A percentile compares a stretch with the other conserved stretches of the same genome.
Conservation (phyloP, 1,140 invertebrate genomes). For the Heliconius hermathena region DNA sequence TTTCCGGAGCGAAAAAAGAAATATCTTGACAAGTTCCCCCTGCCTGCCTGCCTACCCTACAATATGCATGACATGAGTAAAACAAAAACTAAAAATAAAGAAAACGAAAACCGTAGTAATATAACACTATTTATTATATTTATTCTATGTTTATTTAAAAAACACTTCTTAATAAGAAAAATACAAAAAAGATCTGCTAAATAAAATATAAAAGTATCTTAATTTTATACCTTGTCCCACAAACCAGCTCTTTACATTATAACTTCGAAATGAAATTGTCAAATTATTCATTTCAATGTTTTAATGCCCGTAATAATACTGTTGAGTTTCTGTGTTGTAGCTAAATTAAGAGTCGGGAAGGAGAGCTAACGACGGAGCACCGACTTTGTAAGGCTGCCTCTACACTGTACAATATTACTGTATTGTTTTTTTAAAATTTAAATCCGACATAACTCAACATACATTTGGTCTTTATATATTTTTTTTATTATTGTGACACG, state of each 20-base stretch:
- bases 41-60: too few species aligned
- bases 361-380: not conserved
- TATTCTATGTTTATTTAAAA: not conserved
- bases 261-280: constrained; percentile 8
- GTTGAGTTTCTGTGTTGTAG: constrained; percentile 12
- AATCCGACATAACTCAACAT: too few species aligned
- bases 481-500: too few species aligned
- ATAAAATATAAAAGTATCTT: not conserved
- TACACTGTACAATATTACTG: not conserved
- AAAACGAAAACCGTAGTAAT: too few species aligned
- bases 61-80: too few species aligned
- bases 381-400: not conserved
- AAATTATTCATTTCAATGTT: constrained; percentile 7
- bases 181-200: not conserved
- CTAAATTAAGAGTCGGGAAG: constrained; percentile 5
- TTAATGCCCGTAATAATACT: constrained; percentile 11
- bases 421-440: too few species aligned
- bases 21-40: too few species aligned
- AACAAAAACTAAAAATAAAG: too few species aligned
- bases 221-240: not conserved
- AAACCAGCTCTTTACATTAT: constrained; percentile 1
- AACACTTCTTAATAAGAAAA: not conserved
- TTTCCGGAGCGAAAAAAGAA: too few species aligned
- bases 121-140: too few species aligned
- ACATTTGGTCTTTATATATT: too few species aligned